Percentiles rank a stretch among this genome's conserved stretches.
These are phyloP conservation scores for Caenorhabditis sp. DNA, from an alignment of 2,888 invertebrate species.

Conservation along the genomic window DNA sequence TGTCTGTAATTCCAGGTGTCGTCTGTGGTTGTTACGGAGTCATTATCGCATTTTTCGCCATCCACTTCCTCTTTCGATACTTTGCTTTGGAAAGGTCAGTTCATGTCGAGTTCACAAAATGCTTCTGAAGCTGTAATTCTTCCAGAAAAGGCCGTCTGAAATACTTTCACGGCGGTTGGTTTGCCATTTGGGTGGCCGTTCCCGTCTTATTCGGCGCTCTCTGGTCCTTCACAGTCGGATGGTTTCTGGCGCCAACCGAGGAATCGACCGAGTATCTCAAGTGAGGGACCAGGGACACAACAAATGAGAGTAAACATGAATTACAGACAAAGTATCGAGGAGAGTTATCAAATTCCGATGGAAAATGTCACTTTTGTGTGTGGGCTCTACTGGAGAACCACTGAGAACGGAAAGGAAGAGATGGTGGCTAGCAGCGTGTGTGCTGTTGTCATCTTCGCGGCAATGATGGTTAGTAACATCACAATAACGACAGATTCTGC, in stretches of 20 bases:
- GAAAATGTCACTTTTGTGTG: conserved; percentile 27
- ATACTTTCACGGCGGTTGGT: conserved; percentile 2
- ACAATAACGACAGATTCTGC: no score
- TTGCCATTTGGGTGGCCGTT: conserved; percentile 9
- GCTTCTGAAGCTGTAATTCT: neutral
- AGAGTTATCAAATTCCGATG: conserved; percentile 28
- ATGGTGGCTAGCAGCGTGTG: conserved; percentile 13
- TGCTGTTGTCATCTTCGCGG: conserved; percentile 6
- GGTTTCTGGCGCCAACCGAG: conserved; percentile 15
- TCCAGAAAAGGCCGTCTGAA: conserved; percentile 29
- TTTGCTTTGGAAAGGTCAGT: conserved; percentile 34
- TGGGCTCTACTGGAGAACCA: conserved; percentile 13
- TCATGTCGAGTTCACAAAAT: neutral
- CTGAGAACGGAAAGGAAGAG: conserved; percentile 9
- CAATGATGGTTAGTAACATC: conserved; percentile 31
- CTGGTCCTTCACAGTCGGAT: conserved; percentile 19
- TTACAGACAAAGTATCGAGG: conserved; percentile 27
- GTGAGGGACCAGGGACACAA: neutral
- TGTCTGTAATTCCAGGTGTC: neutral
- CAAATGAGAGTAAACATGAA: neutral
- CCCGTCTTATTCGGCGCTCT: conserved; percentile 22
- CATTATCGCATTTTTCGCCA: conserved; percentile 12
- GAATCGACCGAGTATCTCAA: conserved; percentile 29
- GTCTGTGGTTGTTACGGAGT: conserved; percentile 25
- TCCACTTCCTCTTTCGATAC: conserved; percentile 32